These are phyloP conservation scores for Protosalanx chinensis DNA, from an alignment of 2,797 vertebrate species.

Conservation along the genomic window DNA sequence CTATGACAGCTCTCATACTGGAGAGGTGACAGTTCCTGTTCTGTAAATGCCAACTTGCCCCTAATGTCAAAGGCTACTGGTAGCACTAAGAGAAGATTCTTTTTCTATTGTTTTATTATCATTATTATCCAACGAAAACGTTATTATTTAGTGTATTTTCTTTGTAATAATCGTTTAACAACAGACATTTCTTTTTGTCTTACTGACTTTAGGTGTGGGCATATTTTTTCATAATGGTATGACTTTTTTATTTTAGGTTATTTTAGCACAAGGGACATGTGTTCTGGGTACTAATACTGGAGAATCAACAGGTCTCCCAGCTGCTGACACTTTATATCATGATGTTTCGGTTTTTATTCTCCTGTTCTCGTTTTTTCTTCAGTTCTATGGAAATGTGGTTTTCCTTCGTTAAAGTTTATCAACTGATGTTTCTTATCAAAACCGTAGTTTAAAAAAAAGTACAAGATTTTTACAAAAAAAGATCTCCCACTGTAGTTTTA, in stretches of 20 bases:
- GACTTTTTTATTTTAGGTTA: constrained; percentile 51
- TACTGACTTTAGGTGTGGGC: constrained; percentile 55
- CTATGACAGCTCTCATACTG: constrained; percentile 53
- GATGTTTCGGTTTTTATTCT: constrained; percentile 52
- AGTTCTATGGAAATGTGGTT: constrained; percentile 53
- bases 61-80: constrained; percentile 73
- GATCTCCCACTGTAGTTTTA: constrained; percentile 51
- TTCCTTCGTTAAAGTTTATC: constrained; percentile 56
- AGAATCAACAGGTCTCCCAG: constrained; percentile 72
- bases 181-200: constrained; percentile 64
- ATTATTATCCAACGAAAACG: constrained; percentile 59
- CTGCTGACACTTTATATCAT: constrained; percentile 64
- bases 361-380: constrained; percentile 55
- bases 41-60: constrained; percentile 61
- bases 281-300: constrained; percentile 71
- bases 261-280: constrained; percentile 73
- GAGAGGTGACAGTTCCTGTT: constrained; percentile 57
- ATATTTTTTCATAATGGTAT: constrained; percentile 61
- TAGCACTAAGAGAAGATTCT: constrained; percentile 68
- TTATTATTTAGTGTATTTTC: constrained; percentile 65
- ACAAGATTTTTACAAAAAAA: constrained; percentile 50
- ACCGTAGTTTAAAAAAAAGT: constrained; percentile 34
- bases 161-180: constrained; percentile 72
- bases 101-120: constrained; percentile 56
- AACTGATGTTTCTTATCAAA: constrained; percentile 49